Base-by-base conservation (phyloP, 2,113 vertebrate species). In the Rhinoderma darwinii region DNA sequence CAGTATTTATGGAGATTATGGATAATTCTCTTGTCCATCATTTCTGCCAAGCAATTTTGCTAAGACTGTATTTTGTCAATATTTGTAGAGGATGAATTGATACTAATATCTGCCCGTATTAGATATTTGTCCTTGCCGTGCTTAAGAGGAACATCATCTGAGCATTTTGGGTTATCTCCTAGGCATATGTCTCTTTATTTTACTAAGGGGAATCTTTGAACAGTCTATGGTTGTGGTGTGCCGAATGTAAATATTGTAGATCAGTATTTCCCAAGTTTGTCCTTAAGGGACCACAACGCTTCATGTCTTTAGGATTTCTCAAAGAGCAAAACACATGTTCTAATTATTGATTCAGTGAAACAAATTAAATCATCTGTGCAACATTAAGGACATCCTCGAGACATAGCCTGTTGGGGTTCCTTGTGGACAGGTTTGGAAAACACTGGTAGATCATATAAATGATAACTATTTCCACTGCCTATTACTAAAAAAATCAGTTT, bases 1-100 rank as follows among this genome's bases (percentile, higher is more conserved):
- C 63, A 18, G 30, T 85, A 77, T 77, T 77, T 76, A 77, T 76
- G 41, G 56, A 77, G 83, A 74, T 73, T 41, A 47, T 56, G 44
- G 43, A 12, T 83, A 72, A 83, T 83, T 43, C 81, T 83, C 25
- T 14, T 72, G 44, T 47, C 81, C 30, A n/a, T 35, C 50, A 30
- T 50, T 51, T 82, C 22, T 50, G 81, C 61, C 81, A 83, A 83
- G 43, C 59, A 44, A 82, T 82, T 70, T 68, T 37, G 18, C 63
- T 47, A 72, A 83, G 51, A 35, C 81, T 51, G 61, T 37, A 35
- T 83, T 50, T 41, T 83, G 63, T 43, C 81, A 83, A 72, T 70
- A 83, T 50, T 83, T 70, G 27, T 47, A 32, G 35, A 25, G 43
- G 39, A 68, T 6, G 11, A 5, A 63, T 30, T 44, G 56, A 18